A percentile compares a stretch with the other conserved stretches of the same genome.
Evolutionary conservation across 2,888 invertebrate species (phyloP).

Genomic region (Gymnocheta viridis): DNA sequence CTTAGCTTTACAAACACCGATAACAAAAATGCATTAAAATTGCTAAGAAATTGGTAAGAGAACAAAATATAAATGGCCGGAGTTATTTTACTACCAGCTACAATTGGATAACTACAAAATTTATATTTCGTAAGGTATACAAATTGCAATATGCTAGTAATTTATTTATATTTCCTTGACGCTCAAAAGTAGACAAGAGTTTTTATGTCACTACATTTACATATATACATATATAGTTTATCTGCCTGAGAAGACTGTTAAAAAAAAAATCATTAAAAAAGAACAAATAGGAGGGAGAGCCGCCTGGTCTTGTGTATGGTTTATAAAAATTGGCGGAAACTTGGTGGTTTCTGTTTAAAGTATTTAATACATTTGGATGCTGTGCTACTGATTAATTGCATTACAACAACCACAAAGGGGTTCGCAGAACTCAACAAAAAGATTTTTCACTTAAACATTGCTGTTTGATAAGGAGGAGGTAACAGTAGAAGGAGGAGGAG

Average conservation of each 20-base stretch:
- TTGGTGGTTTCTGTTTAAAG: constrained; percentile 58
- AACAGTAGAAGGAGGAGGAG: not conserved
- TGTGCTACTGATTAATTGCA: constrained; percentile 68
- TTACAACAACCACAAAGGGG: constrained; percentile 12
- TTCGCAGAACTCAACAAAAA: constrained; percentile 9
- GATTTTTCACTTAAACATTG: constrained; percentile 31
- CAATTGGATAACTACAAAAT: not conserved
- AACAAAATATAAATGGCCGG: not conserved
- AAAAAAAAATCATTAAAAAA: not conserved
- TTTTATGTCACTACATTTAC: constrained; percentile 8
- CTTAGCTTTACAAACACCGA: not conserved
- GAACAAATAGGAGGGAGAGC: not conserved
- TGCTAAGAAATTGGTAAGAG: not conserved
- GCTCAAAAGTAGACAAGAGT: constrained; percentile 66
- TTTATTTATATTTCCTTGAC: constrained; percentile 61
- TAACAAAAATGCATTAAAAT: constrained; percentile 31
- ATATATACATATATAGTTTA: not conserved
- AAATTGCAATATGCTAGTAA: constrained; percentile 52
- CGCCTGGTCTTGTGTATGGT: not conserved
- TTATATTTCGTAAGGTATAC: not conserved
- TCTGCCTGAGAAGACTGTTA: constrained; percentile 24
- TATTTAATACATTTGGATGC: constrained; percentile 53
- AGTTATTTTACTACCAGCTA: constrained; percentile 29
- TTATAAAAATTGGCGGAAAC: constrained; percentile 53
- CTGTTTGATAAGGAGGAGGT: not conserved